These are phyloP conservation scores for Dorcus hopei DNA, from an alignment of 2,888 invertebrate genomes.

Conservation along the genomic window DNA sequence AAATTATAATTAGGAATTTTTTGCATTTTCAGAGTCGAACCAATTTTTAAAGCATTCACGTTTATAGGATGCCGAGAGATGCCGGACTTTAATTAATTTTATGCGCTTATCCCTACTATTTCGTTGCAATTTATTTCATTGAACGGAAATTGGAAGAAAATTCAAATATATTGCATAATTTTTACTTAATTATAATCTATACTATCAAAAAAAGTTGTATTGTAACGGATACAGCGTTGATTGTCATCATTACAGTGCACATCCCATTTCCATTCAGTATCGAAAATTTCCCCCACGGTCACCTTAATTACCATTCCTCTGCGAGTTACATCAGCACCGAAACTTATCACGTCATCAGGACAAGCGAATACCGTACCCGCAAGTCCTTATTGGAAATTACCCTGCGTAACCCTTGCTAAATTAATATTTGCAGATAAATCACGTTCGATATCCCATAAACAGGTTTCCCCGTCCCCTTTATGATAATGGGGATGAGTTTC, in stretches of 20 bases:
- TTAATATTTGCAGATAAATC: slow-evolving; percentile 4
- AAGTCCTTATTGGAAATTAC: not conserved
- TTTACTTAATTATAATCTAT: too few species aligned
- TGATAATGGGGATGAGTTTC: not conserved
- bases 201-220: too few species aligned
- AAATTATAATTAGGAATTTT: not conserved
- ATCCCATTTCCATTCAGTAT: slow-evolving; percentile 1
- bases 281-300: not conserved
- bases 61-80: too few species aligned
- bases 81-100: too few species aligned
- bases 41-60: too few species aligned
- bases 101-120: too few species aligned
- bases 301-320: too few species aligned
- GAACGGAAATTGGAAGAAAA: too few species aligned
- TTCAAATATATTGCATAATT: too few species aligned
- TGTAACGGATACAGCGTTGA: not conserved
- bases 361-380: not conserved
- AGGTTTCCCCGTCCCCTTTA: not conserved
- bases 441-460: not conserved
- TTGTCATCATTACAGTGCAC: not conserved
- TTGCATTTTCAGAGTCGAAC: not conserved
- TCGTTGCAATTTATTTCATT: too few species aligned
- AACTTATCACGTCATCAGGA: slow-evolving; percentile 2
- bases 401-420: not conserved
- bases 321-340: not conserved